These are phyloP conservation scores for Mormyrus hasselquistii DNA, from an alignment of 2,797 vertebrate genomes.

Conservation along the genomic window DNA sequence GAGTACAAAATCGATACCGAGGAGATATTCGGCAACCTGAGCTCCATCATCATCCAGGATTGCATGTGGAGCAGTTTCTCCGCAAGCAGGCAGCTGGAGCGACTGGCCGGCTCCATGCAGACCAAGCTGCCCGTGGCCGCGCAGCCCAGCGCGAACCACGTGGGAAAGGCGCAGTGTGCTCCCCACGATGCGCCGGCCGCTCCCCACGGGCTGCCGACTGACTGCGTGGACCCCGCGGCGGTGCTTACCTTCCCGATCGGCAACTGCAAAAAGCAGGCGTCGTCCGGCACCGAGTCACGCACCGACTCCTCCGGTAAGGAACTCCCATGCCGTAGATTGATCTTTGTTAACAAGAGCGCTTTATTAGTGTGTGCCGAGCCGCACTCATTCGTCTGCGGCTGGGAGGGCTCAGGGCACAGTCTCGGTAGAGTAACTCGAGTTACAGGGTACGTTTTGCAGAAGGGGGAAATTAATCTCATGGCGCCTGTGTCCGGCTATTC, in stretches of 20 bases:
- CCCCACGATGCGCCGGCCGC: slow-evolving; percentile 42
- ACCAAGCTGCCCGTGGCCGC: slow-evolving; percentile 37
- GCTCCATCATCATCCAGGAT: slow-evolving; percentile 86
- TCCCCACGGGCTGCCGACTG: slow-evolving; percentile 49
- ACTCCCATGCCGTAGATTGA: slow-evolving; percentile 6
- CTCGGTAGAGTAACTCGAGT: background rate
- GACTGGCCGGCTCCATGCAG: slow-evolving; percentile 48
- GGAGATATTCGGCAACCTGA: slow-evolving; percentile 74
- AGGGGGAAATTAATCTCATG: background rate
- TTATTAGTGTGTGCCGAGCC: background rate
- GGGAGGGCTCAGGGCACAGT: background rate
- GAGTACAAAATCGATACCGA: slow-evolving; percentile 64
- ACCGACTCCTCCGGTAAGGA: slow-evolving; percentile 94
- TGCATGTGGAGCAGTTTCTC: slow-evolving; percentile 99
- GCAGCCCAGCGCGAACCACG: slow-evolving; percentile 27
- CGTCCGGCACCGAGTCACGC: slow-evolving; percentile 87
- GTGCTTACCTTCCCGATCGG: slow-evolving; percentile 73
- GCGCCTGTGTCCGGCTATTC: background rate
- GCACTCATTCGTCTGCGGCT: too few species aligned
- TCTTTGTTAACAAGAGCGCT: background rate
- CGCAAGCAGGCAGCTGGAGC: slow-evolving; percentile 77
- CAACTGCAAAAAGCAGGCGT: slow-evolving; percentile 72
- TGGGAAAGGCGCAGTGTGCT: slow-evolving; percentile 46
- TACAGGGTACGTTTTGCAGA: background rate
- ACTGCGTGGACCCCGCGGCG: slow-evolving; percentile 78